phyloP scores from a whole-genome alignment of 1,140 invertebrate genomes.

The Asbolus verrucosus region DNA sequence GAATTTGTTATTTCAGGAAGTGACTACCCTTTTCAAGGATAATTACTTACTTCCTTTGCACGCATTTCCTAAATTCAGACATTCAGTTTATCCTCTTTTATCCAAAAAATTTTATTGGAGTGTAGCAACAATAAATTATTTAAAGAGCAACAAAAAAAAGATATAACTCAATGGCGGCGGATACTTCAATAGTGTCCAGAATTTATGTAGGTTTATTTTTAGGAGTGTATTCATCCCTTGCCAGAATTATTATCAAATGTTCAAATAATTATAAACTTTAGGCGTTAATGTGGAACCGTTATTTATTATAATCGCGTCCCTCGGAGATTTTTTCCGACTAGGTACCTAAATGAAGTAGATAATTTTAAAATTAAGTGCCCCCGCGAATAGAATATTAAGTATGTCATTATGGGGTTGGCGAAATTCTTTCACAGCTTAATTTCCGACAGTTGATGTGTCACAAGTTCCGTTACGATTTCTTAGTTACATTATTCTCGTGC shows the following conservation, averaged over 20 bases:
- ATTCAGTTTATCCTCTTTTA: too few species aligned
- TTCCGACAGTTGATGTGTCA: conserved; percentile 4
- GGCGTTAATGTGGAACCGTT: neutral
- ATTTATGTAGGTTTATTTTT: too few species aligned
- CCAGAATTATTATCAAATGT: too few species aligned
- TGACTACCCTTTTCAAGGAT: conserved; percentile 14
- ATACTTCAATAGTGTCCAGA: too few species aligned
- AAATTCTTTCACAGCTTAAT: neutral
- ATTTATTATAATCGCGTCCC: neutral
- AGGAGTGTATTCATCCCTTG: too few species aligned
- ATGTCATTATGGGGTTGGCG: too few species aligned
- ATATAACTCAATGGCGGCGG: too few species aligned
- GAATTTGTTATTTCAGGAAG: conserved; percentile 31
- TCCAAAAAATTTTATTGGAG: conserved; percentile 21
- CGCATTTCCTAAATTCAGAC: conserved; percentile 25
- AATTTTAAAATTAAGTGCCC: conserved; percentile 18
- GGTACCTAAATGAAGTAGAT: conserved; percentile 5
- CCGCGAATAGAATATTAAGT: conserved; percentile 21
- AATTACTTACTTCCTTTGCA: conserved; percentile 26
- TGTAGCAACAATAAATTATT: neutral
- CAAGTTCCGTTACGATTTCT: conserved; percentile 12
- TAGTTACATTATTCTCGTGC: neutral
- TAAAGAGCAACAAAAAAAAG: neutral
- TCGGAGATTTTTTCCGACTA: conserved; percentile 21
- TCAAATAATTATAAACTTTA: too few species aligned